Conservation (phyloP, 2,113 vertebrate genomes). For the Crotophaga sulcirostris region DNA sequence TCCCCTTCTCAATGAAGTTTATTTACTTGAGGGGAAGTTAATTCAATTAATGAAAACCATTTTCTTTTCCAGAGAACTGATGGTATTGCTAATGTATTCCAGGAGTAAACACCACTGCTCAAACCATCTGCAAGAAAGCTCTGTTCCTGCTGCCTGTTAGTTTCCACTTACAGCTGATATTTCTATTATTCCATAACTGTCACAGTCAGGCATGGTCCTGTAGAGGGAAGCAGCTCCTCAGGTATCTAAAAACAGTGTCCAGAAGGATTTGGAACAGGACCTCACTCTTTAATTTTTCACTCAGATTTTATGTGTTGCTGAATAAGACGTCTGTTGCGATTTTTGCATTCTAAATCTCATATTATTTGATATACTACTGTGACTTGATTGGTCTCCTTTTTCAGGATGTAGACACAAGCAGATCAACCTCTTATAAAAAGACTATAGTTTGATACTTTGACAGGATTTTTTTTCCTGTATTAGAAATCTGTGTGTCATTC, state of each 20-base stretch:
- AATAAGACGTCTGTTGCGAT: background rate
- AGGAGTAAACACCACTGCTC: background rate
- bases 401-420: background rate
- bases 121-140: background rate
- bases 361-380: background rate
- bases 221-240: slow-evolving; percentile 62
- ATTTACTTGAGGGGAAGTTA: background rate
- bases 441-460: background rate
- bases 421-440: background rate
- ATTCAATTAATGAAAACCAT: background rate
- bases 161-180: background rate
- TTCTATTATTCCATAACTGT: background rate
- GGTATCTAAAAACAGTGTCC: background rate
- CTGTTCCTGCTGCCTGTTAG: background rate
- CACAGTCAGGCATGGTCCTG: background rate
- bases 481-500: background rate
- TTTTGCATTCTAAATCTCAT: background rate
- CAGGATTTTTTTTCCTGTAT: background rate
- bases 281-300: background rate
- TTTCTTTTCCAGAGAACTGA: background rate
- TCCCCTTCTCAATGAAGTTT: background rate
- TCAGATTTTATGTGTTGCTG: background rate
- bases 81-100: background rate
- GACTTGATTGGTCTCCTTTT: background rate
- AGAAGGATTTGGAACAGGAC: background rate